Percentiles rank a stretch among this genome's conserved stretches.
These are phyloP conservation scores for Glareola pratincola DNA, from an alignment of 2,113 vertebrate species.

Conservation along the genomic window DNA sequence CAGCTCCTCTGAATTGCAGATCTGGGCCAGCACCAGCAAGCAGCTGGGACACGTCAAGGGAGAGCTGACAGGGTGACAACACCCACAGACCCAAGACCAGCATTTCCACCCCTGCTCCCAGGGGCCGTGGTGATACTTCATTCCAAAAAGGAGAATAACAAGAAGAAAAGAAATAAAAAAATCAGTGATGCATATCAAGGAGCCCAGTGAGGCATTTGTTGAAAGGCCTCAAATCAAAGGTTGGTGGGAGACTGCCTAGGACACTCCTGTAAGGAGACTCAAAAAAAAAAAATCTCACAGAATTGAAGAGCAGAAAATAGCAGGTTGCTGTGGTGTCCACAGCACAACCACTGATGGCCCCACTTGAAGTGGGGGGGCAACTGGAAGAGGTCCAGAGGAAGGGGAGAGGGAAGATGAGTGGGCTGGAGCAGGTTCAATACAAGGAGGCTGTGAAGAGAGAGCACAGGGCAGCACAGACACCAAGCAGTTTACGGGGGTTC, in stretches of 20 bases:
- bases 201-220: background rate
- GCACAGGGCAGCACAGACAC: background rate
- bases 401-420: background rate
- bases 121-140: background rate
- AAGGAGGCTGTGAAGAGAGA: background rate
- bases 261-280: background rate
- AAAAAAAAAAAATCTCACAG: background rate
- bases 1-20: background rate
- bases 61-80: background rate
- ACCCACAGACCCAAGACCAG: background rate
- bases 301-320: background rate
- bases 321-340: background rate
- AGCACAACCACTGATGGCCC: background rate
- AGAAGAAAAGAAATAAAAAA: background rate
- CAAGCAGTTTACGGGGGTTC: rapidly evolving
- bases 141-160: background rate
- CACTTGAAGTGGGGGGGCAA: background rate
- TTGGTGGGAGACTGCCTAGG: background rate
- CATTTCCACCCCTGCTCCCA: background rate
- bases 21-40: background rate
- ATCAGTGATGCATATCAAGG: background rate
- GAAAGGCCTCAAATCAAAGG: background rate
- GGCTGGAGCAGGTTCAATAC: background rate
- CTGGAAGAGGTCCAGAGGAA: background rate
- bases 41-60: background rate